Evolutionary conservation across 1,140 invertebrate genomes (phyloP).

Genomic region (Cydia pomonella): DNA sequence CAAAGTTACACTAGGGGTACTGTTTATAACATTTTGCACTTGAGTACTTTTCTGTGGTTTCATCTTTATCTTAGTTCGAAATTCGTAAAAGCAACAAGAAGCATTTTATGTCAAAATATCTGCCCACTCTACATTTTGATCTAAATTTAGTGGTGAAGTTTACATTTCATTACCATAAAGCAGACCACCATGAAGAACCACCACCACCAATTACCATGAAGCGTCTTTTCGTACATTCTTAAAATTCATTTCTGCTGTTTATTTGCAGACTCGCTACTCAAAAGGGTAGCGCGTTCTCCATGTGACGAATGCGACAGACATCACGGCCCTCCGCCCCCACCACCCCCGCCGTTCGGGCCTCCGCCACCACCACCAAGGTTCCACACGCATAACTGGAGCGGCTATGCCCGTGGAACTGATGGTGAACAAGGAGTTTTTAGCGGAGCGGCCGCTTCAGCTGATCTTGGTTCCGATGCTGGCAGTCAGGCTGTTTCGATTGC

Average conservation of each 20-base stretch:
- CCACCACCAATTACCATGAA: too few species aligned
- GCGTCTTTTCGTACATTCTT: not conserved
- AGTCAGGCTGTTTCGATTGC: slow-evolving; percentile 64
- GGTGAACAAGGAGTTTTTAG: slow-evolving; percentile 62
- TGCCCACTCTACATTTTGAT: too few species aligned
- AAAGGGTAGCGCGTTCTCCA: slow-evolving; percentile 53
- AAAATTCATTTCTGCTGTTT: not conserved
- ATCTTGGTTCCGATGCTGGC: slow-evolving; percentile 40
- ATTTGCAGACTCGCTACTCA: slow-evolving; percentile 46
- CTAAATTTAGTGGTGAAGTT: not conserved
- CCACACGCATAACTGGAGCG: slow-evolving; percentile 64
- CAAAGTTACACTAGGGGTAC: too few species aligned
- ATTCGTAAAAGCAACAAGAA: too few species aligned
- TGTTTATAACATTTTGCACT: too few species aligned
- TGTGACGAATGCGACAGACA: slow-evolving; percentile 38
- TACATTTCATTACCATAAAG: not conserved
- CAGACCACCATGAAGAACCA: too few species aligned
- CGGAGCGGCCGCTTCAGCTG: slow-evolving; percentile 61
- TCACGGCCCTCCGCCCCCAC: slow-evolving; percentile 44
- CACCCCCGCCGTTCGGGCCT: slow-evolving; percentile 39
- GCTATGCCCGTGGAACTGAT: slow-evolving; percentile 46
- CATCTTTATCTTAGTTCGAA: too few species aligned
- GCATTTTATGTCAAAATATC: too few species aligned
- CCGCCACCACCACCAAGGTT: slow-evolving; percentile 51
- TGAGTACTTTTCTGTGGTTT: too few species aligned